A percentile compares a stretch with the other conserved stretches of the same genome.
Conservation (phyloP, 2,113 vertebrate genomes). For the Platichthys stellatus region DNA sequence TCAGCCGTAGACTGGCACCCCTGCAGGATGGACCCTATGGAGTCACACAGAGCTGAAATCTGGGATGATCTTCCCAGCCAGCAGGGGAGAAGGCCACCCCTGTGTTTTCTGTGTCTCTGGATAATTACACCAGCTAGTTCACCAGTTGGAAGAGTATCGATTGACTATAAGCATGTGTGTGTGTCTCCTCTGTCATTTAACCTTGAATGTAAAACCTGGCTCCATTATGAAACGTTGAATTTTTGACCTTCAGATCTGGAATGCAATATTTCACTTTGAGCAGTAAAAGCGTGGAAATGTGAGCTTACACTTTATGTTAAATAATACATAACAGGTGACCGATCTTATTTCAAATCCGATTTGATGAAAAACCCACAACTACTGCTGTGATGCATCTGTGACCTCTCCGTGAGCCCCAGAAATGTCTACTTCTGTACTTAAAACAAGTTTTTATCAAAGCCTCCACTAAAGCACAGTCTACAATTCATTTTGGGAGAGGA, state of each 20-base stretch:
- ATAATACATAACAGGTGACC: slow-evolving; percentile 36
- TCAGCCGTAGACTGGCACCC: slow-evolving; percentile 44
- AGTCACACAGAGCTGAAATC: slow-evolving; percentile 55
- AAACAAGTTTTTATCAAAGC: slow-evolving; percentile 59
- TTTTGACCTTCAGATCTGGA: not conserved
- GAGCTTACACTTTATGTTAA: slow-evolving; percentile 24
- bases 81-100: slow-evolving; percentile 44
- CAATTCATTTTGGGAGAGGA: slow-evolving; percentile 49
- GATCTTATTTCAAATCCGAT: slow-evolving; percentile 40
- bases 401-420: slow-evolving; percentile 45
- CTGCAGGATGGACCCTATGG: slow-evolving; percentile 48
- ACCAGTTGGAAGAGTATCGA: slow-evolving; percentile 24
- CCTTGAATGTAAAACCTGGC: slow-evolving; percentile 2
- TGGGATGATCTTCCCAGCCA: slow-evolving; percentile 63
- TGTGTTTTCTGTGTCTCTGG: slow-evolving; percentile 28
- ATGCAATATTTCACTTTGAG: slow-evolving; percentile 1
- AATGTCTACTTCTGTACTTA: slow-evolving; percentile 54
- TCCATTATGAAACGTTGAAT: not conserved
- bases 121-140: slow-evolving; percentile 48
- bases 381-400: slow-evolving; percentile 36
- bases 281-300: slow-evolving; percentile 17
- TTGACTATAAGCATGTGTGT: slow-evolving; percentile 36
- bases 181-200: slow-evolving; percentile 14
- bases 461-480: slow-evolving; percentile 52
- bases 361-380: slow-evolving; percentile 47